These are phyloP conservation scores for Orthonevra nobilis DNA, from an alignment of 2,888 invertebrate genomes.

Conservation along the genomic window DNA sequence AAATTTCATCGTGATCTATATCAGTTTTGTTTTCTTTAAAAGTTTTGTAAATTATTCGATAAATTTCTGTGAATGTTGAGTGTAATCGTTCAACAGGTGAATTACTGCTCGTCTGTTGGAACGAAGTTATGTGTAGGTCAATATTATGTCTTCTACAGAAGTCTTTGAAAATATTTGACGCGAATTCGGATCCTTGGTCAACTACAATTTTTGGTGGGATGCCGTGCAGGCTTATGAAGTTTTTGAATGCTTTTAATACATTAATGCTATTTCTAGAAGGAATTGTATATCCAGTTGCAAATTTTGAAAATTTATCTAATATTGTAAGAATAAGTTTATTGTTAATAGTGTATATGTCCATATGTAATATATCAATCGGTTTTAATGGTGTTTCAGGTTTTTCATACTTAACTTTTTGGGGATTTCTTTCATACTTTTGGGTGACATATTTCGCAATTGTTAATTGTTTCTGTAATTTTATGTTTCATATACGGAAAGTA, in stretches of 20 bases:
- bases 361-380: conserved; percentile 14
- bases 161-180: conserved; percentile 44
- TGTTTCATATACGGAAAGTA: conserved; percentile 26
- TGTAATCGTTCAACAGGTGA: conserved; percentile 39
- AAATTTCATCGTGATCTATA: conserved; percentile 41
- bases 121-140: conserved; percentile 19
- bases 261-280: conserved; percentile 20
- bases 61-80: conserved; percentile 46
- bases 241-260: conserved; percentile 24
- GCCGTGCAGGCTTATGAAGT: conserved; percentile 40
- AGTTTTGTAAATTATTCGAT: conserved; percentile 27
- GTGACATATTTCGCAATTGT: conserved; percentile 19
- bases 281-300: too few relatives aligned
- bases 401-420: background rate
- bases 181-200: conserved; percentile 36
- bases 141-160: conserved; percentile 25
- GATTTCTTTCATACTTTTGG: conserved; percentile 15
- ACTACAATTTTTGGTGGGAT: conserved; percentile 28
- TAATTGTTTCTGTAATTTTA: conserved; percentile 23
- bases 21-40: conserved; percentile 13
- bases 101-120: conserved; percentile 40
- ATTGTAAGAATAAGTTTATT: background rate
- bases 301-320: conserved; percentile 2
- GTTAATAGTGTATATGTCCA: conserved; percentile 22
- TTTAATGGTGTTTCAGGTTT: background rate